Conservation (phyloP, 2,888 invertebrate species). For the Cordilura impudica region DNA sequence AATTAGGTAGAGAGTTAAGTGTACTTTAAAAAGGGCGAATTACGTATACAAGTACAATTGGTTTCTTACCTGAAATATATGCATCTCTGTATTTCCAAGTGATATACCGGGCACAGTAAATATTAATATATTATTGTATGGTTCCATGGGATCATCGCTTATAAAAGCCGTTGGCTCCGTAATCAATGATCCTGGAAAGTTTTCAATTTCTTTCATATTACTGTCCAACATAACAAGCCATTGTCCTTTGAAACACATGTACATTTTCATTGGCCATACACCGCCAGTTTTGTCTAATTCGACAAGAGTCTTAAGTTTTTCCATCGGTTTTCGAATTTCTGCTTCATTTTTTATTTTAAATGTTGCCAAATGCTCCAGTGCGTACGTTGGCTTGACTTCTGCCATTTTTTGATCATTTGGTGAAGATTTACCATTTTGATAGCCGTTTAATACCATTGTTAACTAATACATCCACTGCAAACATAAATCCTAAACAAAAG, state of each 20-base stretch:
- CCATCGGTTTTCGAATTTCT: slow-evolving; percentile 91
- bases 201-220: slow-evolving; percentile 97
- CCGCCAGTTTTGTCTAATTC: slow-evolving; percentile 95
- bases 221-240: slow-evolving; percentile 96
- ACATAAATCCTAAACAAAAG: too few species aligned
- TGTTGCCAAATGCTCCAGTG: slow-evolving; percentile 98
- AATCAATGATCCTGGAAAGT: slow-evolving; percentile 94
- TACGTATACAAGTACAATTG: background rate
- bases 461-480: slow-evolving; percentile 3
- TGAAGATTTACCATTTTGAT: slow-evolving; percentile 9
- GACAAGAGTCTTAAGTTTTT: slow-evolving; percentile 93
- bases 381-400: slow-evolving; percentile 84
- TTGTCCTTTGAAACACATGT: slow-evolving; percentile 89
- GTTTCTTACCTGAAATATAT: slow-evolving; percentile 88
- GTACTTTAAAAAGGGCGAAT: background rate
- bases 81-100: slow-evolving; percentile 91
- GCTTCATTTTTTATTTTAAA: slow-evolving; percentile 95
- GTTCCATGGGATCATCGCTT: slow-evolving; percentile 95
- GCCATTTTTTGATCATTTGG: slow-evolving; percentile 7
- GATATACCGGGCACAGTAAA: slow-evolving; percentile 91
- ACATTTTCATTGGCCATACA: slow-evolving; percentile 99
- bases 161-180: slow-evolving; percentile 97
- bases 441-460: slow-evolving; percentile 43
- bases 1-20: background rate
- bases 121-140: slow-evolving; percentile 98